These are phyloP conservation scores for Malachius bipustulatus DNA, from an alignment of 2,888 invertebrate species.

Conservation along the genomic window DNA sequence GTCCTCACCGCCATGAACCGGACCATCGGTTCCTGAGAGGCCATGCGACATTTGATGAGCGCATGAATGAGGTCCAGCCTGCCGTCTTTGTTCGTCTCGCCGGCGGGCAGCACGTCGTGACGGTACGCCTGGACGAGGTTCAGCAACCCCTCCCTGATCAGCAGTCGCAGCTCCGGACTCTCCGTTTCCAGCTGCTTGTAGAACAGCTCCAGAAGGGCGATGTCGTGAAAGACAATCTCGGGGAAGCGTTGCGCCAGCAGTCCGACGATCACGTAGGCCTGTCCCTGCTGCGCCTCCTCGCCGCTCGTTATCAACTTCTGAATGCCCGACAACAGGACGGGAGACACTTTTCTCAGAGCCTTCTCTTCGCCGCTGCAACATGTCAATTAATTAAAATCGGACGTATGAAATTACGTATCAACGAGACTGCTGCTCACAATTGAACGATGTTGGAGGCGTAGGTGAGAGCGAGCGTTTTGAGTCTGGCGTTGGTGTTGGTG, in stretches of 20 bases:
- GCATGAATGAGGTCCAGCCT: constrained; percentile 37
- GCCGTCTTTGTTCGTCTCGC: constrained; percentile 31
- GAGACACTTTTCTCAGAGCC: constrained; percentile 52
- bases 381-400: constrained; percentile 7
- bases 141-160: constrained; percentile 33
- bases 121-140: constrained; percentile 32
- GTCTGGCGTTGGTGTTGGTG: constrained; percentile 66
- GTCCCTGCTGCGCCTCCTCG: constrained; percentile 48
- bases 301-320: constrained; percentile 58
- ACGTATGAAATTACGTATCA: neutral
- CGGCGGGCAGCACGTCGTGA: constrained; percentile 27
- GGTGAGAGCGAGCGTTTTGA: constrained; percentile 69
- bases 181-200: constrained; percentile 41
- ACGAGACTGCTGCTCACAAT: constrained; percentile 46
- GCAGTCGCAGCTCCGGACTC: constrained; percentile 31
- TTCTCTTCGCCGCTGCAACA: constrained; percentile 49
- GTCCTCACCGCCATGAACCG: constrained; percentile 76
- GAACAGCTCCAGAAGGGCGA: constrained; percentile 43
- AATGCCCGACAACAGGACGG: constrained; percentile 62
- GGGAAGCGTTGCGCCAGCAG: constrained; percentile 50
- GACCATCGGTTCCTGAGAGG: constrained; percentile 65
- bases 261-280: constrained; percentile 67
- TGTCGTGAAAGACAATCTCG: constrained; percentile 53
- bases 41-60: constrained; percentile 61
- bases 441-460: constrained; percentile 71